phyloP scores from a whole-genome alignment of 2,113 vertebrate species.

The Potamarius usumacintae region DNA sequence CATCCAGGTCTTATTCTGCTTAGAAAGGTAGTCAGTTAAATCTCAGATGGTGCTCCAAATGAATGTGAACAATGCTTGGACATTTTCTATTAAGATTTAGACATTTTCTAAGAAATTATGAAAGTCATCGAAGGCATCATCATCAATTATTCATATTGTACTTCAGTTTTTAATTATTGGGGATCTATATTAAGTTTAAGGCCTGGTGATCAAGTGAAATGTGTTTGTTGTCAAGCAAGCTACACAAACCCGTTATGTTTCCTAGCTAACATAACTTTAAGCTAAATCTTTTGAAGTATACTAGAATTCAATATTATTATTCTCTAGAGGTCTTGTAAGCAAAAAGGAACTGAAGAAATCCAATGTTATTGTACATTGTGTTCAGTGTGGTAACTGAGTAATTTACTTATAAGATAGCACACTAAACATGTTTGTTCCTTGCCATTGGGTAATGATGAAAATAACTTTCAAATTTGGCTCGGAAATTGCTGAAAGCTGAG shows the following conservation, averaged over 20 bases:
- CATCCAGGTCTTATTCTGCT: neutral
- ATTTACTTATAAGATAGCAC: neutral
- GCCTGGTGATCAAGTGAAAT: neutral
- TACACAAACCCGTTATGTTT: neutral
- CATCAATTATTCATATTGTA: neutral
- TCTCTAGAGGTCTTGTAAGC: neutral
- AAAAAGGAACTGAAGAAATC: neutral
- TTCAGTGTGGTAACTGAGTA: neutral
- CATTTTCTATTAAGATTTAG: neutral
- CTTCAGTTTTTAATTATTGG: neutral
- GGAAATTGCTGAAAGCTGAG: constrained; percentile 2
- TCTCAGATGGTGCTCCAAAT: neutral
- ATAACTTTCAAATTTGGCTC: neutral
- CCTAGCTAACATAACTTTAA: neutral
- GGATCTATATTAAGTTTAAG: neutral
- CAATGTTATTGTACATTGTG: neutral
- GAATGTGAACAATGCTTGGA: neutral
- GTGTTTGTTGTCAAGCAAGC: neutral
- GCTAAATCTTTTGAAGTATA: neutral
- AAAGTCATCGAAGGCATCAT: neutral
- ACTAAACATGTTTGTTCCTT: neutral
- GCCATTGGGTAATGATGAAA: neutral
- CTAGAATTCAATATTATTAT: neutral
- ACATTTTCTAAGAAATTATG: neutral
- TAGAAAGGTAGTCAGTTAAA: neutral